phyloP scores from a whole-genome alignment of 2,797 vertebrate species.

The Mustela erminea region DNA sequence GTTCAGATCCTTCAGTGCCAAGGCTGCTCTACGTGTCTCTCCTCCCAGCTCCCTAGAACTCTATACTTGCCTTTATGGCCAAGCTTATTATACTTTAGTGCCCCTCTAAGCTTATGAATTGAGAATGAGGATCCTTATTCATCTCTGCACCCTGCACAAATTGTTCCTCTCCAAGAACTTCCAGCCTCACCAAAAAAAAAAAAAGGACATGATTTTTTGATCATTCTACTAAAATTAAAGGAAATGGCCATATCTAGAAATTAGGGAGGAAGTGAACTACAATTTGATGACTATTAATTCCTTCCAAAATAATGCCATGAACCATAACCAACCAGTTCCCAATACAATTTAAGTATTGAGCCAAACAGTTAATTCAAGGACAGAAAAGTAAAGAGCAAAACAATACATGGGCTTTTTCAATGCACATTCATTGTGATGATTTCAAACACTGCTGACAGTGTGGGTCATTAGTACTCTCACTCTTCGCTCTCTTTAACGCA shows the following conservation, averaged over 20 bases:
- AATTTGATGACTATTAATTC: neutral
- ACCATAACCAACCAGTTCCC: neutral
- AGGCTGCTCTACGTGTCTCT: neutral
- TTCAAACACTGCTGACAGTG: neutral
- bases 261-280: neutral
- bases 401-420: neutral
- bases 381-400: neutral
- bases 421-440: neutral
- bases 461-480: neutral
- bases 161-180: neutral
- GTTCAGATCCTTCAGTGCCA: neutral
- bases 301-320: conserved; percentile 56
- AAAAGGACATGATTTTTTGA: neutral
- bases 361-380: neutral
- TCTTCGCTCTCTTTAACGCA: neutral
- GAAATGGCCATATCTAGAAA: conserved; percentile 7
- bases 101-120: neutral
- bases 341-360: conserved; percentile 49
- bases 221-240: conserved; percentile 15
- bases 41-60: neutral
- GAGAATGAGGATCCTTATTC: neutral
- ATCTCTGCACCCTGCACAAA: neutral
- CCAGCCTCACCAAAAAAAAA: neutral
- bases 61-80: neutral
- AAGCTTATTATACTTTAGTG: neutral